These are phyloP conservation scores for Cynopterus sphinx DNA, from an alignment of 2,797 vertebrate genomes.

Conservation along the genomic window DNA sequence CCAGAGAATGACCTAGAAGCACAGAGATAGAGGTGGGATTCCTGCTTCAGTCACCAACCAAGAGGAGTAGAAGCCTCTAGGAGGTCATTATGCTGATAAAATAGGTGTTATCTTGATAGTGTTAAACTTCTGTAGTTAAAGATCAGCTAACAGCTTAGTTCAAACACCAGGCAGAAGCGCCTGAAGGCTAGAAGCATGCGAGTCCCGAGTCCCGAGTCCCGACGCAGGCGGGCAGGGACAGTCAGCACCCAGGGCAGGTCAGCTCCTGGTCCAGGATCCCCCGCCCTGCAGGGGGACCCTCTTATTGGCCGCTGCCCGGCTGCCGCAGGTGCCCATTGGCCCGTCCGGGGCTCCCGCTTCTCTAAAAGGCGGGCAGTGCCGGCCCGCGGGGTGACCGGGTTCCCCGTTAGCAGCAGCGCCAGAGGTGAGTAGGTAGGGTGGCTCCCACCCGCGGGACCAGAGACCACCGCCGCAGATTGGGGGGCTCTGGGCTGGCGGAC, in stretches of 20 bases:
- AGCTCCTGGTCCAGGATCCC: neutral
- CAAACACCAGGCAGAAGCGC: constrained; percentile 2
- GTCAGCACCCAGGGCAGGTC: neutral
- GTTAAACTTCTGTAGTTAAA: constrained; percentile 46
- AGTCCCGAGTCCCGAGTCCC: too few relatives aligned
- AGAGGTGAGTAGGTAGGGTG: neutral
- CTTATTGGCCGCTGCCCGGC: neutral
- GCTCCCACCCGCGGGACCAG: rapidly evolving
- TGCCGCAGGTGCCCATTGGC: constrained; percentile 22
- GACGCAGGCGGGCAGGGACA: rapidly evolving
- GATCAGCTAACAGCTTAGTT: constrained; percentile 43
- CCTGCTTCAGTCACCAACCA: neutral
- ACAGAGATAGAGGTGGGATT: neutral
- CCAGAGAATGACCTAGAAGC: neutral
- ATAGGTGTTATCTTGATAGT: neutral
- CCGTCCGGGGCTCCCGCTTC: neutral
- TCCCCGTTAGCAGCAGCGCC: rapidly evolving
- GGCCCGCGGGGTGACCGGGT: rapidly evolving
- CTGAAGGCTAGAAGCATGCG: neutral
- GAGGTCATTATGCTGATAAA: neutral
- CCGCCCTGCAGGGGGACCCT: rapidly evolving
- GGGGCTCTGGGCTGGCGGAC: constrained; percentile 55
- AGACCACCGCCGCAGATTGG: neutral
- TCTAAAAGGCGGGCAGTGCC: neutral
- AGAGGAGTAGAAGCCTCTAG: neutral